These are phyloP conservation scores for Xestoiulus laeticollis DNA, from an alignment of 2,888 invertebrate species.

Conservation along the genomic window DNA sequence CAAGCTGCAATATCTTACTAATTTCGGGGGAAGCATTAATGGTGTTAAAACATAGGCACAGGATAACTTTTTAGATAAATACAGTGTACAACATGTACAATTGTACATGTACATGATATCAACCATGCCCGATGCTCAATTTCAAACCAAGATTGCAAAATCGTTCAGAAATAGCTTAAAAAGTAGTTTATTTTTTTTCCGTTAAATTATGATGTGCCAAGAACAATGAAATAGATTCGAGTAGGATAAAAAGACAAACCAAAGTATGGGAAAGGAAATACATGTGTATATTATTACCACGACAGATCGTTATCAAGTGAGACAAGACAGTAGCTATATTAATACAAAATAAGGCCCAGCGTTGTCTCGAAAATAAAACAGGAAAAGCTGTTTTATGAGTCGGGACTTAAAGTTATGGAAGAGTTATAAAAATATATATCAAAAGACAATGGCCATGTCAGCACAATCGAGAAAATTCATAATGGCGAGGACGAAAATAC, in stretches of 20 bases:
- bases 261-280: not conserved
- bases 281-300: not conserved
- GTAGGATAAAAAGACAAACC: not conserved
- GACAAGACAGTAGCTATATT: not conserved
- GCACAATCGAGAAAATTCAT: conserved; percentile 18
- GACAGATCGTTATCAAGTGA: not conserved
- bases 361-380: conserved; percentile 7
- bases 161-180: not conserved
- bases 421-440: conserved; percentile 35
- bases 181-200: not conserved
- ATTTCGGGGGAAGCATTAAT: too few relatives aligned
- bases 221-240: not conserved
- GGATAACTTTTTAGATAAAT: too few relatives aligned
- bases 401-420: conserved; percentile 28
- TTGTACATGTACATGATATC: not conserved
- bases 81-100: too few relatives aligned
- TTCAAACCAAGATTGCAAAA: not conserved
- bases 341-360: not conserved
- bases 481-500: not conserved
- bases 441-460: not conserved
- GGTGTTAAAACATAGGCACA: too few relatives aligned
- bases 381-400: conserved; percentile 29
- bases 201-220: not conserved
- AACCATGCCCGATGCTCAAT: not conserved
- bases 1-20: too few relatives aligned